phyloP scores from a whole-genome alignment of 2,797 vertebrate genomes.

The Hemibagrus guttatus region DNA sequence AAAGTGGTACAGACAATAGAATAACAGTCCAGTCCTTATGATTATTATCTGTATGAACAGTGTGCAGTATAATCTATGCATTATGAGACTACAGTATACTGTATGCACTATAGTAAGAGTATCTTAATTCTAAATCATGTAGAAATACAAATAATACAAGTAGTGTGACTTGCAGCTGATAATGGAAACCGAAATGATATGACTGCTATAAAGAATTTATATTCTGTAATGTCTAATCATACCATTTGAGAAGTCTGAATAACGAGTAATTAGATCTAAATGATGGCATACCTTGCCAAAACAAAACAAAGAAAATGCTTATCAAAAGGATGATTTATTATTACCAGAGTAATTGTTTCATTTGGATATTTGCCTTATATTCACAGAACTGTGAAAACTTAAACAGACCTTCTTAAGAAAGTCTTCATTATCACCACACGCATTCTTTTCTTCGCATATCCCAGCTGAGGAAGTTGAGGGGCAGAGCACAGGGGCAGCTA shows the following conservation, averaged over 20 bases:
- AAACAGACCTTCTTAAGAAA: neutral
- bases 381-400: neutral
- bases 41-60: neutral
- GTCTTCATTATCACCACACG: neutral
- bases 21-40: too few species aligned
- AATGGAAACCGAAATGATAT: neutral
- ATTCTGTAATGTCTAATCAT: neutral
- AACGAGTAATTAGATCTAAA: neutral
- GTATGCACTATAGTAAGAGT: neutral
- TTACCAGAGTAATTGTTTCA: neutral
- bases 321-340: neutral
- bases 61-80: neutral
- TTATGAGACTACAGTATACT: neutral
- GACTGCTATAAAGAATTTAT: neutral
- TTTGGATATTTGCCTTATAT: neutral
- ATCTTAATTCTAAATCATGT: neutral
- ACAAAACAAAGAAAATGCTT: neutral
- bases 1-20: too few species aligned
- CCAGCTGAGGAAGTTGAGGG: too few species aligned
- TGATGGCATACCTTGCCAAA: neutral
- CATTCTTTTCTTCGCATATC: too few species aligned
- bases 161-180: neutral
- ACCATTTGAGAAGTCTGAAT: neutral
- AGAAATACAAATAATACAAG: neutral
- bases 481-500: too few species aligned